phyloP scores from a whole-genome alignment of 53 echinoderm and acorn worm genomes.

The Holothuria leucospilota region DNA sequence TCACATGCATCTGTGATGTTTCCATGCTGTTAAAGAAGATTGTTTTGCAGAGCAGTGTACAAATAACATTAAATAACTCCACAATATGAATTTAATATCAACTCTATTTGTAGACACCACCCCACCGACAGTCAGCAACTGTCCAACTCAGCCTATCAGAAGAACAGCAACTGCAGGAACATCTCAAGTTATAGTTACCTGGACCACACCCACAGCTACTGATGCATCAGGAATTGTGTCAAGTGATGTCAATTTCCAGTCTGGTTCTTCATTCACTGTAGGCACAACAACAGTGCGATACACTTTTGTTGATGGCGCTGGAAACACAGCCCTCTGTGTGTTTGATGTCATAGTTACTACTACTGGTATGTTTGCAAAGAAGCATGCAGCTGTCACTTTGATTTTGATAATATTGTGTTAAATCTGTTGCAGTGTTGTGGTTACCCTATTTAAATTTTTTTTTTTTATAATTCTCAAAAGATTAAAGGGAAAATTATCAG shows the following conservation, averaged over 20 bases:
- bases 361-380: background rate
- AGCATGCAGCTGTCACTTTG: no score
- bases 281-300: constrained; percentile 2
- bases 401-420: no score
- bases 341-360: constrained; percentile 5
- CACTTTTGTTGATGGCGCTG: constrained; percentile 28
- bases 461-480: no score
- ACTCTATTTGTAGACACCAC: background rate
- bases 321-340: constrained; percentile 1
- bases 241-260: background rate
- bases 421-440: no score
- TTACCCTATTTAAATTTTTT: no score
- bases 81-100: no score
- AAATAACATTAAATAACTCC: no score
- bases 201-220: background rate
- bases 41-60: no score
- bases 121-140: constrained; percentile 29
- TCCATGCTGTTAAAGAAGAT: no score
- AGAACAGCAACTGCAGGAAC: background rate
- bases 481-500: no score
- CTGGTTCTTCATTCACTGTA: background rate
- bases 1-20: no score
- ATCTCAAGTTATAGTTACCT: background rate
- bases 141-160: constrained; percentile 23
- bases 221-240: constrained; percentile 1